Base-by-base conservation (phyloP, 1,140 invertebrate species). In the Drosophila pachea region DNA sequence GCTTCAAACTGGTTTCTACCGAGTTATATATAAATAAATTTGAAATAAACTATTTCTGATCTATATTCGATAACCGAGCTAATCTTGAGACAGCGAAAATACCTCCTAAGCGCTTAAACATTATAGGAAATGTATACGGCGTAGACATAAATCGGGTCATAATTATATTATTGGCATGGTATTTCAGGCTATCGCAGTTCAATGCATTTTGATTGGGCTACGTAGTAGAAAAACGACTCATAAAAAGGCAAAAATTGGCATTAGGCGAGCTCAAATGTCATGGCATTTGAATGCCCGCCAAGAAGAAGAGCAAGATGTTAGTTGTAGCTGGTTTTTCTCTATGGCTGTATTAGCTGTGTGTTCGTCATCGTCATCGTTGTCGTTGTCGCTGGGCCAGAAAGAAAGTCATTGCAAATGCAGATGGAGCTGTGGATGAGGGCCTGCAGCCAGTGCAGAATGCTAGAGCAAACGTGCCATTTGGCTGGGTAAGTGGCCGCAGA, bases 191-290 rank as follows among this genome's bases (percentile, higher is more conserved):
- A 3, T 22, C 22, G 22, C 22, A 22, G 22, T 22, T 22, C 22
- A 22, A 22, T 22, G 22, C 22, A 22, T 22, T 22, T 22, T 22
- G 22, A 22, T 22, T 22, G 22, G 22, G 22, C 22, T 22, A 22
- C 22, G 22, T 22, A 22, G 22, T 22, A 22, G 22, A 22, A 22
- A 22, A 22, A 22, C 22, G 22, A 22, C 22, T 70, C 66, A 74
- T 70, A 81, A 76, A 81, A 77, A 77, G 66, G 59, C 70, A 71
- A 64, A 82, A 65, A 68, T 70, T 81, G 78, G 35, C 78, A 81
- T 81, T 81, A 81, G 65, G 56, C 45, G 35, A 42, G 32, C 38
- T 54, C 54, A 81, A 82, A 82, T 82, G 78, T 82, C 78, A 82
- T 83, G 78, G 73, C 78, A 82, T 82, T 82, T 82, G 59, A 67